Evolutionary conservation across 2,113 vertebrate species (phyloP).

Genomic region (Monarcha castaneiventris): DNA sequence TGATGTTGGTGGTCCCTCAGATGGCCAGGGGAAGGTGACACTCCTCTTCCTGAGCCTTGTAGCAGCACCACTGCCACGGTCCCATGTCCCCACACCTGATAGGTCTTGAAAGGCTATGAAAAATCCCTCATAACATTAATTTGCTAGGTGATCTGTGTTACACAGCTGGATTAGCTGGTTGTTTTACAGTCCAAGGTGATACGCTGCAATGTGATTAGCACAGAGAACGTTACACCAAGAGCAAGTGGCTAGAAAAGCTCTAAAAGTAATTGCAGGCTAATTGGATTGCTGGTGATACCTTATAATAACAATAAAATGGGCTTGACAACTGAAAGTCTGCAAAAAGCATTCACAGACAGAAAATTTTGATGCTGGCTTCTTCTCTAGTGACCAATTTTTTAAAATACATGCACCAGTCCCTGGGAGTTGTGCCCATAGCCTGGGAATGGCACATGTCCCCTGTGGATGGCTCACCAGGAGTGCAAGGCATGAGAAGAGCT

Average conservation of each 20-base stretch:
- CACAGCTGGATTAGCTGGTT: background rate
- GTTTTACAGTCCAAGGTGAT: background rate
- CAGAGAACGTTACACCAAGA: background rate
- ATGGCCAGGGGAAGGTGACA: background rate
- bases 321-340: background rate
- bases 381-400: background rate
- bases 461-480: background rate
- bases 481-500: conserved; percentile 31
- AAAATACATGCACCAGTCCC: background rate
- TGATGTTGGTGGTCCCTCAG: background rate
- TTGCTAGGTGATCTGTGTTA: background rate
- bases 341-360: background rate
- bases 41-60: background rate
- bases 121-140: background rate
- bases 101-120: background rate
- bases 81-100: no score
- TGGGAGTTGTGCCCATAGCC: background rate
- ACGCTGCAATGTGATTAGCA: background rate
- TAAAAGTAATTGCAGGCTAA: background rate
- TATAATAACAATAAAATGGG: background rate
- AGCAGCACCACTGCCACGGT: fast-evolving
- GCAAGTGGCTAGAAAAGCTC: background rate
- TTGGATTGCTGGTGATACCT: background rate
- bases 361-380: background rate
- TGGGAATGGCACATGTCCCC: background rate